Evolutionary conservation across 1,140 invertebrate genomes (phyloP).

Genomic region (Pseudomyrmex flavicornis): DNA sequence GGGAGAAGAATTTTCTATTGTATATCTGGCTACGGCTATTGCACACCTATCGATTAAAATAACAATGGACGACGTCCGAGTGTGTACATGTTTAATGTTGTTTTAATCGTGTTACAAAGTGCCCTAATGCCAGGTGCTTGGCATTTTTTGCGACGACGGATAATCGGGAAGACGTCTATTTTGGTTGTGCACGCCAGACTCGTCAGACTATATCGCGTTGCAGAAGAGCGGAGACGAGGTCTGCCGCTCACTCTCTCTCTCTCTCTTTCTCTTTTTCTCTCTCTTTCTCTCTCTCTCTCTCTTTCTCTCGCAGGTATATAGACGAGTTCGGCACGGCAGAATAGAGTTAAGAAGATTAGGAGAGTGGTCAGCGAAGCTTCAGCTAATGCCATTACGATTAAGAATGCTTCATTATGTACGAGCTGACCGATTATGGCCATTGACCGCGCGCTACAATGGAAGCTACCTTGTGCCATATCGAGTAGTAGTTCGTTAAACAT

Average conservation of each 20-base stretch:
- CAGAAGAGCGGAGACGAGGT: constrained; percentile 32
- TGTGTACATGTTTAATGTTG: neutral
- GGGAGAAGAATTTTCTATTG: no score
- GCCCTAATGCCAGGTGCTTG: constrained; percentile 27
- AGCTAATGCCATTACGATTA: constrained; percentile 80
- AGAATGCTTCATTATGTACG: constrained; percentile 80
- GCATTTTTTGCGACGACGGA: constrained; percentile 32
- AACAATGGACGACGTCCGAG: neutral
- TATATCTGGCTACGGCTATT: no score
- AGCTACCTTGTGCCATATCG: constrained; percentile 63
- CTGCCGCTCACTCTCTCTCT: neutral
- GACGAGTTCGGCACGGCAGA: constrained; percentile 59
- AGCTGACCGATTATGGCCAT: constrained; percentile 64
- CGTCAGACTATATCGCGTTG: constrained; percentile 45
- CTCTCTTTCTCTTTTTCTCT: no score
- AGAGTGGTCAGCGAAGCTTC: constrained; percentile 77
- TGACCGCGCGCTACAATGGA: constrained; percentile 65
- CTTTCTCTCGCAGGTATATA: constrained; percentile 40
- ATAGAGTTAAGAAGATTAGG: constrained; percentile 77
- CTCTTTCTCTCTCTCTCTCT: no score
- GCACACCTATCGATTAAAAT: constrained; percentile 11
- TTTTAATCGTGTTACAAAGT: constrained; percentile 31
- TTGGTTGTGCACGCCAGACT: constrained; percentile 55
- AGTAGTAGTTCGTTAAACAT: constrained; percentile 66
- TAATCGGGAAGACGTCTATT: constrained; percentile 53